Evolutionary conservation across 1,140 invertebrate genomes (phyloP).

Genomic region (Cydia pomonella): DNA sequence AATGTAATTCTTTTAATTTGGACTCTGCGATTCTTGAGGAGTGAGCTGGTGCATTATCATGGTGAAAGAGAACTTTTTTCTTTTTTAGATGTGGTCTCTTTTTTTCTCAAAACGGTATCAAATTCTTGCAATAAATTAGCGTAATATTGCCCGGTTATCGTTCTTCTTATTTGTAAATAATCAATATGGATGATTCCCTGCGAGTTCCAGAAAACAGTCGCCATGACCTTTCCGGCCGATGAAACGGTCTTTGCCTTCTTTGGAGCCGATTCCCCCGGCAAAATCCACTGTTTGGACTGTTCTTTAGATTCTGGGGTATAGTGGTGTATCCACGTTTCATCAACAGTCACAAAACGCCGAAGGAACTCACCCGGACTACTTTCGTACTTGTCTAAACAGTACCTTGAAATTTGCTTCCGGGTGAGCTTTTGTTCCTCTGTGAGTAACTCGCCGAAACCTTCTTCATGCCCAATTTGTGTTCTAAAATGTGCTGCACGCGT

Average conservation of each 20-base stretch:
- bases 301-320: conserved; percentile 64
- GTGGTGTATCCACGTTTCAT: conserved; percentile 70
- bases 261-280: conserved; percentile 40
- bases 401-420: conserved; percentile 42
- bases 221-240: conserved; percentile 19
- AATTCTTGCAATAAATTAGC: no score
- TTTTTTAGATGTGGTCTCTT: no score
- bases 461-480: conserved; percentile 49
- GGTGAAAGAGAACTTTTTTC: no score
- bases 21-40: no score
- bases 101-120: no score
- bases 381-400: conserved; percentile 25
- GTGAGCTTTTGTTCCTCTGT: conserved; percentile 54
- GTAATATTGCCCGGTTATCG: no score
- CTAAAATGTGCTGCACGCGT: conserved; percentile 45
- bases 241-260: conserved; percentile 42
- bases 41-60: no score
- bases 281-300: conserved; percentile 59
- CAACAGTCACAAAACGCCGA: conserved; percentile 56
- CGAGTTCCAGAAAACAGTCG: no score
- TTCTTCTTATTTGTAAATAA: no score
- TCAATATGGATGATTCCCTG: no score
- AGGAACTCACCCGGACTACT: conserved; percentile 43
- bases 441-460: conserved; percentile 52
- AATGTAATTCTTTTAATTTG: no score